Evolutionary conservation across 1,140 invertebrate genomes (phyloP).

Genomic region (Temnothorax curvispinosus): DNA sequence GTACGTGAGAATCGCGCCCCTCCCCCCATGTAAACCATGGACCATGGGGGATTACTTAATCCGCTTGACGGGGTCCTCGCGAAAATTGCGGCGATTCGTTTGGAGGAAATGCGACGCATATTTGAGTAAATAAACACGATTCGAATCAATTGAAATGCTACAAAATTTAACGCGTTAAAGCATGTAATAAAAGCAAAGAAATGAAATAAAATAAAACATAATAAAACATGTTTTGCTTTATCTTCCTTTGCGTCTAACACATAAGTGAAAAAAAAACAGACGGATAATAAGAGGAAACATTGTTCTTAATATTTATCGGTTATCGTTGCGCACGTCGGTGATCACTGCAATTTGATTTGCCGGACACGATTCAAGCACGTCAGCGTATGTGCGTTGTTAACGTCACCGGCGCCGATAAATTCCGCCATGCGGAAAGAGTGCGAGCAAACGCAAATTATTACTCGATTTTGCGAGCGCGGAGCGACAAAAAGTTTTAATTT

Average conservation of each 20-base stretch:
- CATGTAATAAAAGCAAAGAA: neutral
- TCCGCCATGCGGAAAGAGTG: slow-evolving; percentile 34
- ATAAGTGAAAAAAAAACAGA: neutral
- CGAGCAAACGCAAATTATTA: slow-evolving; percentile 59
- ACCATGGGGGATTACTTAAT: slow-evolving; percentile 44
- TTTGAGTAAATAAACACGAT: neutral
- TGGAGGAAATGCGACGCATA: neutral
- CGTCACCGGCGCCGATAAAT: slow-evolving; percentile 51
- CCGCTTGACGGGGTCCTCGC: slow-evolving; percentile 16
- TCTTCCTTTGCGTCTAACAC: neutral
- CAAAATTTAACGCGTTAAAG: neutral
- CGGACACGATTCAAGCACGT: slow-evolving; percentile 1
- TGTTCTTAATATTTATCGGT: neutral
- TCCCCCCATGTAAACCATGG: slow-evolving; percentile 2
- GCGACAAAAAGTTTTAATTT: slow-evolving; percentile 60
- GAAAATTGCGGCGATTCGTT: slow-evolving; percentile 17
- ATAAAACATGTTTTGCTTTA: neutral
- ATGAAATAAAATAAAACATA: neutral
- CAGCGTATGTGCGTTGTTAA: slow-evolving; percentile 44
- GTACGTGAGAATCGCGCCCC: slow-evolving; percentile 65
- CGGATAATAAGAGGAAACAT: neutral
- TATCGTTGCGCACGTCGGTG: neutral
- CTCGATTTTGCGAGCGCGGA: slow-evolving; percentile 50
- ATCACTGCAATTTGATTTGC: slow-evolving; percentile 17
- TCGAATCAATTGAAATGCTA: neutral